A percentile compares a stretch with the other conserved stretches of the same genome.
These are phyloP conservation scores for Bradypodion pumilum DNA, from an alignment of 2,797 vertebrate species.

Conservation along the genomic window DNA sequence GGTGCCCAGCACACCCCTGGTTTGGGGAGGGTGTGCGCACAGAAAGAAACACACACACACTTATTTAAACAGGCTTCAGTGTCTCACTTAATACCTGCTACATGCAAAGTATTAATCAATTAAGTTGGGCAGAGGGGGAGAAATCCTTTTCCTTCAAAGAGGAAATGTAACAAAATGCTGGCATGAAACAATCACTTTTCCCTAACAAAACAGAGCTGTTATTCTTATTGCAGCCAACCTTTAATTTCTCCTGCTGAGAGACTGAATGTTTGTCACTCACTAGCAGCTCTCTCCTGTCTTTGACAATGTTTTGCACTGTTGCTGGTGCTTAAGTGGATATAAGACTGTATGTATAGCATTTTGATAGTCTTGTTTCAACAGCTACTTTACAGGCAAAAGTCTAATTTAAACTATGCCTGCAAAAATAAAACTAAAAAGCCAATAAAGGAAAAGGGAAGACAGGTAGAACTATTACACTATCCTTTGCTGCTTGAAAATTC, in stretches of 20 bases:
- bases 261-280: conserved; percentile 38
- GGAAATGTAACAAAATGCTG: background rate
- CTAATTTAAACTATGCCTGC: too few relatives aligned
- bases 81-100: background rate
- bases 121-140: background rate
- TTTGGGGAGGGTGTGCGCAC: background rate
- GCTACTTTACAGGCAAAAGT: too few relatives aligned
- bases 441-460: background rate
- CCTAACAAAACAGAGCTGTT: background rate
- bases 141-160: background rate
- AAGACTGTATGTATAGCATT: conserved; percentile 36
- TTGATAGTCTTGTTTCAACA: conserved; percentile 2
- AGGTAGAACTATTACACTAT: background rate
- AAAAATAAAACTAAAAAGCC: background rate
- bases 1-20: too few relatives aligned
- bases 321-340: conserved; percentile 39
- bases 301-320: conserved; percentile 20
- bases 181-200: conserved; percentile 25
- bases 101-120: conserved; percentile 29
- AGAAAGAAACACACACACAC: background rate
- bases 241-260: conserved; percentile 49
- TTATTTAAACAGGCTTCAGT: background rate
- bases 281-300: conserved; percentile 37
- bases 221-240: conserved; percentile 40
- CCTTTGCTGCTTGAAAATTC: too few relatives aligned